A percentile compares a stretch with the other conserved stretches of the same genome.
Conservation (phyloP, 2,797 vertebrate genomes). For the Oreochromis grahami region DNA sequence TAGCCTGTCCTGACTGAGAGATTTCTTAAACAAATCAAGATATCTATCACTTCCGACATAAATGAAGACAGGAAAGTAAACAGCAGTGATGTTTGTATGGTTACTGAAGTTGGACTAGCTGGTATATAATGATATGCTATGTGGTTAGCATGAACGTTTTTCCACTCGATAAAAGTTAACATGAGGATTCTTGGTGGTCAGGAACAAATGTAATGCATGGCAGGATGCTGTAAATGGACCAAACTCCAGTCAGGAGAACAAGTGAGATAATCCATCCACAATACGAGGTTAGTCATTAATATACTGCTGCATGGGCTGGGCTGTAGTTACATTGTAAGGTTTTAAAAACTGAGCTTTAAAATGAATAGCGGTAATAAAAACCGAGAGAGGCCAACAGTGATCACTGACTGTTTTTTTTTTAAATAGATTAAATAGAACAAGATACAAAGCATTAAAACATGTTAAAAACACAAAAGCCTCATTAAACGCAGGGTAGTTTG, state of each 20-base stretch:
- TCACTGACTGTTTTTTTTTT: neutral
- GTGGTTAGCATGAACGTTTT: accelerated
- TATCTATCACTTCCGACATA: accelerated
- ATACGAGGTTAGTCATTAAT: no score
- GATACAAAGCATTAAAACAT: neutral
- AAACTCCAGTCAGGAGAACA: no score
- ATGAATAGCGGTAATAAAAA: no score
- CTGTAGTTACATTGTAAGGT: no score
- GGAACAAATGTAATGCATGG: no score
- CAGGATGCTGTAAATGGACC: no score
- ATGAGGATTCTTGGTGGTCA: accelerated
- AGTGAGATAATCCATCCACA: no score
- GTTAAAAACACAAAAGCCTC: no score
- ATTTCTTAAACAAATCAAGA: neutral
- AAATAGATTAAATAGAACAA: neutral
- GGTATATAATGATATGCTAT: neutral
- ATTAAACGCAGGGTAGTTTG: no score
- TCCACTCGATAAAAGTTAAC: no score
- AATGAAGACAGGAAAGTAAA: neutral
- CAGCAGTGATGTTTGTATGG: neutral
- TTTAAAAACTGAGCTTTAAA: no score
- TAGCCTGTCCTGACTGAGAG: neutral
- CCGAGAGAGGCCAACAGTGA: accelerated
- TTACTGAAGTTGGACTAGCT: neutral
- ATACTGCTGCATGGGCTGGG: no score